Conservation (phyloP, 2,113 vertebrate species). For the Chloropsis hardwickii region DNA sequence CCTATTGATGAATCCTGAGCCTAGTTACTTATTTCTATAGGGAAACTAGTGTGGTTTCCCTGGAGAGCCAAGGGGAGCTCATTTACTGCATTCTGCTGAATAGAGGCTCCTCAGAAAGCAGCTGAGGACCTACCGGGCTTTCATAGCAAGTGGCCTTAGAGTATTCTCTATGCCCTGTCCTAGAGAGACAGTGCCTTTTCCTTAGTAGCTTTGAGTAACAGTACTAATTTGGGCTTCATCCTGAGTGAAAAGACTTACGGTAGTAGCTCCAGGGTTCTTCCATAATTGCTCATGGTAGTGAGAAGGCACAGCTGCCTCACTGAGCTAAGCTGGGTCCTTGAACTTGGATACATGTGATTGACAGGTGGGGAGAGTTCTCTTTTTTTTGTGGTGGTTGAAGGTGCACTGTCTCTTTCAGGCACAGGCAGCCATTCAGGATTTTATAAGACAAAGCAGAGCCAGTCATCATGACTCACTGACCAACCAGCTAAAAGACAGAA, state of each 20-base stretch:
- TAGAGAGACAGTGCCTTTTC: background rate
- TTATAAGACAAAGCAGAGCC: constrained; percentile 81
- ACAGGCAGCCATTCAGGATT: constrained; percentile 87
- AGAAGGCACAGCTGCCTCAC: background rate
- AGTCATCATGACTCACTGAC: constrained; percentile 76
- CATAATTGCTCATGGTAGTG: background rate
- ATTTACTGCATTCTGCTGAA: background rate
- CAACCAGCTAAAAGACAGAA: constrained; percentile 80
- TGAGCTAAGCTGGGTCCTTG: background rate
- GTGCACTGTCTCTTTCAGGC: constrained; percentile 67
- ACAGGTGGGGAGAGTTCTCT: background rate
- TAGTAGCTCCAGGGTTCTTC: background rate
- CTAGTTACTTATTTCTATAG: background rate
- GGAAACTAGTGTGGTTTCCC: background rate
- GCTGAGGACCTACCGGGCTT: background rate
- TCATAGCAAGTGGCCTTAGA: background rate
- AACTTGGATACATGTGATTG: accelerated
- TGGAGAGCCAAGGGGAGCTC: background rate
- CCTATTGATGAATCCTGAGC: background rate
- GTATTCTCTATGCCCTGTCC: background rate
- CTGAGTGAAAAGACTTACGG: accelerated
- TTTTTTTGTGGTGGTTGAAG: background rate
- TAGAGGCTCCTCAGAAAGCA: background rate
- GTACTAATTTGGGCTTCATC: background rate
- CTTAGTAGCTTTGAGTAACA: background rate